Base-by-base conservation (phyloP, 2,888 invertebrate genomes). In the Amiota mariae region DNA sequence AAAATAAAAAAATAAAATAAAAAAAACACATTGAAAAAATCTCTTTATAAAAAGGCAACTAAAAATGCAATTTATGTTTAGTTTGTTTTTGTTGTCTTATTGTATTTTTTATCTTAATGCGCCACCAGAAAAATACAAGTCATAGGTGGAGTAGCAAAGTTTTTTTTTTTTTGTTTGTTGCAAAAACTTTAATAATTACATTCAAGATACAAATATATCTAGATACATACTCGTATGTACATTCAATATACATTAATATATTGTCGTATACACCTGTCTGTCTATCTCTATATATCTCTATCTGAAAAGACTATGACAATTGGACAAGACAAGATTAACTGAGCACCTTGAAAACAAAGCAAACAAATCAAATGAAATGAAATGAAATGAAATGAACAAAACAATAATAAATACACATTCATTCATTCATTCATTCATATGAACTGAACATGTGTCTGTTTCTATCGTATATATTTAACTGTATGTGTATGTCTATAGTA, bases 81-180 rank as follows among this genome's bases (percentile, higher is more conserved):
- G 1, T 24, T 24, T 36, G 36, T 36, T 36, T 36, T 36, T 36
- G 36, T 36, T 36, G 36, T 6, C 36, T 36, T 36, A 36, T 36
- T 36, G 36, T 36, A 36, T 2, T 36, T 36, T 36, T 36, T 36
- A 36, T 36, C 36, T 36, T 36, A 36, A 36, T 6, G 36, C 36
- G 4, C 36, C 36, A 36, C 2, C 36, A 36, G 36, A 36, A 6
- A 36, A 36, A 36, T 36, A 82, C 84, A 82, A 82, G 76, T 73
- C 36, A 15, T 18, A 74, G 6, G 77, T 78, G 71, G 59, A 76
- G 18, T n/a, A 18, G 9, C 1, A n/a, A 57, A 18, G 57, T 24
- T 59, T 59, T n/a, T 11, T 24, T 24, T 59, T 59, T n/a, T 11
- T n/a, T 11, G 1, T 24, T 59, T 59, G 6, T 11, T 56, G 18